Evolutionary conservation across 2,888 invertebrate genomes (phyloP).

Genomic region (Drosophila rubida): DNA sequence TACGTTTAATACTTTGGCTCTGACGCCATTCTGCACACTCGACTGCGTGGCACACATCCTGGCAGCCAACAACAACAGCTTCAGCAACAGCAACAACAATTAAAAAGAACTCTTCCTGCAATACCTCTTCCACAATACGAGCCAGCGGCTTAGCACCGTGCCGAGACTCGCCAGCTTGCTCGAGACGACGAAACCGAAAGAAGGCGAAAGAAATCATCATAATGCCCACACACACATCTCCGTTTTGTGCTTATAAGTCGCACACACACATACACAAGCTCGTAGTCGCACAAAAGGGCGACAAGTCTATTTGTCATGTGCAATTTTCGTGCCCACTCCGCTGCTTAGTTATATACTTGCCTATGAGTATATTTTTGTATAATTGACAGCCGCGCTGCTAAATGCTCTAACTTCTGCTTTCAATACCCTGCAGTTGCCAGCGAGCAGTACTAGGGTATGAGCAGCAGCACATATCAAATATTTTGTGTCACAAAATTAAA

Average conservation of each 20-base stretch:
- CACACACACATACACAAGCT: constrained; percentile 21
- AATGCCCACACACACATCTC: constrained; percentile 56
- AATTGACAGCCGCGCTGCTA: constrained; percentile 67
- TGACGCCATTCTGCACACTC: constrained; percentile 64
- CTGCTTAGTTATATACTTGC: constrained; percentile 39
- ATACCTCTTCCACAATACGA: constrained; percentile 36
- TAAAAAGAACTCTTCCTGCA: constrained; percentile 36
- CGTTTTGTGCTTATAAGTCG: constrained; percentile 21
- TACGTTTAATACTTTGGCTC: constrained; percentile 61
- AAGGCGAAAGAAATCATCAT: constrained; percentile 50
- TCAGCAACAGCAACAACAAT: constrained; percentile 54
- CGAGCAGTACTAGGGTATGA: background rate
- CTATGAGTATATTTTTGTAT: constrained; percentile 67
- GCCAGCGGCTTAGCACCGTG: constrained; percentile 52
- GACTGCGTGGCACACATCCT: constrained; percentile 60
- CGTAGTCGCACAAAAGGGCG: constrained; percentile 21
- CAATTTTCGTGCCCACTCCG: constrained; percentile 33
- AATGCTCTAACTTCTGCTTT: constrained; percentile 54
- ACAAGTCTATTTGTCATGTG: constrained; percentile 67
- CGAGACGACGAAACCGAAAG: constrained; percentile 51
- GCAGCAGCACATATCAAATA: too few relatives aligned
- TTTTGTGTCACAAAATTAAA: too few relatives aligned
- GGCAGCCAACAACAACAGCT: constrained; percentile 29
- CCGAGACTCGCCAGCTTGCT: constrained; percentile 47
- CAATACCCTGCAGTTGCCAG: constrained; percentile 29